Percentiles rank a stretch among this genome's conserved stretches.
These are phyloP conservation scores for Chironomus riparius DNA, from an alignment of 2,888 invertebrate genomes.

Conservation along the genomic window DNA sequence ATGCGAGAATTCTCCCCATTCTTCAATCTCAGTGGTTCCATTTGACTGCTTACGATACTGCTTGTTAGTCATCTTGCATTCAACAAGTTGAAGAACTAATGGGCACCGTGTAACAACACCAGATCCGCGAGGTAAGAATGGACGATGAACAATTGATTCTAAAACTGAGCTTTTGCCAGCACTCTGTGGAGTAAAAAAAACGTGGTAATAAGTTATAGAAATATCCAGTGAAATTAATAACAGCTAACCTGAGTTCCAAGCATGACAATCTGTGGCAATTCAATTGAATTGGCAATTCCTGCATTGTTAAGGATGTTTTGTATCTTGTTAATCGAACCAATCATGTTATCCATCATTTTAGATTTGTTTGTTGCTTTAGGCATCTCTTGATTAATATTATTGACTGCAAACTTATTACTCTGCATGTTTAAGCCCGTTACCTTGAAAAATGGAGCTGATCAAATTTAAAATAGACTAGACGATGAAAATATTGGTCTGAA, in stretches of 20 bases:
- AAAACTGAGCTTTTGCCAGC: slow-evolving; percentile 99
- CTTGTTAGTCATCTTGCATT: slow-evolving; percentile 81
- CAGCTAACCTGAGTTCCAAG: slow-evolving; percentile 87
- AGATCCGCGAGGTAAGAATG: slow-evolving; percentile 92
- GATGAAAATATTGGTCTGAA: too few species aligned
- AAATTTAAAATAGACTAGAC: too few species aligned
- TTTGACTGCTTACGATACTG: slow-evolving; percentile 78
- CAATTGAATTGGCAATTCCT: slow-evolving; percentile 72
- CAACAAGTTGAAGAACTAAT: slow-evolving; percentile 83
- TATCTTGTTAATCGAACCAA: slow-evolving; percentile 97
- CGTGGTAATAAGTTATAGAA: slow-evolving; percentile 41
- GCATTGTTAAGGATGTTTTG: slow-evolving; percentile 67
- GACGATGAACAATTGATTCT: slow-evolving; percentile 93
- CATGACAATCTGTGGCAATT: slow-evolving; percentile 97
- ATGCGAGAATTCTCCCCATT: slow-evolving; percentile 96
- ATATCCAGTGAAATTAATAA: background rate
- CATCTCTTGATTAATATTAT: too few species aligned
- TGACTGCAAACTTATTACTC: too few species aligned
- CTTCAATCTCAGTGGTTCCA: slow-evolving; percentile 77
- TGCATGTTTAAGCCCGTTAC: too few species aligned
- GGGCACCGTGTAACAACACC: slow-evolving; percentile 97
- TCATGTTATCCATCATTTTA: slow-evolving; percentile 85
- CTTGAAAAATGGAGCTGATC: too few species aligned
- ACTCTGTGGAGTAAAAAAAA: too few species aligned
- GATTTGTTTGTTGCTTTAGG: too few species aligned